Evolutionary conservation across 2,888 invertebrate genomes (phyloP), one percentile per base, ranked within the genome.

Genomic region (Pseudeuparius sepicola): DNA sequence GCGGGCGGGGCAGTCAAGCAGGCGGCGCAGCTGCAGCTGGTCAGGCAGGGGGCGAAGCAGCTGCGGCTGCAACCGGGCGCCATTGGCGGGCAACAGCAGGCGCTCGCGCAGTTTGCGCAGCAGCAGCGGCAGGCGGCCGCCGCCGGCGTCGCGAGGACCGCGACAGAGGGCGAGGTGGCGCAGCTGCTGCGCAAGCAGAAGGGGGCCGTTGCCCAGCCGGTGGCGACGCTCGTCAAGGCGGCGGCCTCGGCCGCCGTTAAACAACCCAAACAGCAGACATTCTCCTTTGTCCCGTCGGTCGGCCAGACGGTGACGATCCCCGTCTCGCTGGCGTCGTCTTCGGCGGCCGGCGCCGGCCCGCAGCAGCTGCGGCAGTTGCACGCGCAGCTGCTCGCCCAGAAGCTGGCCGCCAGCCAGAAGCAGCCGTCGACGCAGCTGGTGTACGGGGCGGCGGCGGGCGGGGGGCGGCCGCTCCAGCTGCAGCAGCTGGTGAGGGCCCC

Each of bases 321-420:
- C 2, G 64, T 70, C 2, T 63, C 70, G 0, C 64, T 65, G n/a
- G 60, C 66, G 33, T 56, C 65, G 24, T 49, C 70, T 36, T 66
- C 67, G 17, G 47, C 58, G 1, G 57, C 58, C 18, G 59, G 57
- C n/a, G 50, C 71, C 1, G 73, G 74, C 23, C 66, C 73, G 1
- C 75, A 73, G 42, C 78, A 79, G 46, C 67, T 81, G 41, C 65
- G 78, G 2, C 79, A 78, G 43, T 50, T 79, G 24, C 75, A 75
- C 43, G 71, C 73, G 39, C 62, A 67, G 28, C 58, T 69, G 2
- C 55, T 75, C 12, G 71, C 74, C 44, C 66, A 75, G 16, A 75
- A 70, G 24, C 57, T 66, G 4, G 37, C 39, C 4, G 36, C 42
- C 65, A 32, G 60, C 1, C 76, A 75, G 39, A 77, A 78, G n/a